Evolutionary conservation across 2,888 invertebrate species (phyloP).

Genomic region (Pimpla rufipes): DNA sequence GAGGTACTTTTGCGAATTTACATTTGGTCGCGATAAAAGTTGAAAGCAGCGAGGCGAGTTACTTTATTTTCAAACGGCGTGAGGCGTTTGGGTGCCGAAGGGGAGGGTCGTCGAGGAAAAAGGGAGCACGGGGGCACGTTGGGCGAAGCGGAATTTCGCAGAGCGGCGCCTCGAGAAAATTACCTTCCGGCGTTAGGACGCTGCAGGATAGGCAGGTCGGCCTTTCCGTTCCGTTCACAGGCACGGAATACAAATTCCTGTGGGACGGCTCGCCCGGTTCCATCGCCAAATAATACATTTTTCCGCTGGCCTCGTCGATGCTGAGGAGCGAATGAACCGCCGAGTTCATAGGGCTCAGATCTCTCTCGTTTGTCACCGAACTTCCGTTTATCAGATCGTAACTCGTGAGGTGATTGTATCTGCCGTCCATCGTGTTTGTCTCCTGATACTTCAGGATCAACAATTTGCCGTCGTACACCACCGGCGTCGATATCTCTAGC

Average conservation of each 20-base stretch:
- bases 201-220: slow-evolving; percentile 90
- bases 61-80: slow-evolving; percentile 31
- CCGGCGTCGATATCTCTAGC: slow-evolving; percentile 88
- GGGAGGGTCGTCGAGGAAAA: background rate
- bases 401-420: slow-evolving; percentile 81
- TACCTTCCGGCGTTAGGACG: slow-evolving; percentile 87
- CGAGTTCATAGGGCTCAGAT: slow-evolving; percentile 76
- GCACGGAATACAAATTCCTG: slow-evolving; percentile 88
- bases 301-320: slow-evolving; percentile 72
- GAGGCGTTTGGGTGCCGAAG: background rate
- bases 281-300: slow-evolving; percentile 90
- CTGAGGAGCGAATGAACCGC: slow-evolving; percentile 75
- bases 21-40: background rate
- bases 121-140: background rate
- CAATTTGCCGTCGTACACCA: slow-evolving; percentile 86
- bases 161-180: slow-evolving; percentile 51
- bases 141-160: slow-evolving; percentile 30
- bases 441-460: slow-evolving; percentile 83
- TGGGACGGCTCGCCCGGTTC: slow-evolving; percentile 89
- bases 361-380: slow-evolving; percentile 71
- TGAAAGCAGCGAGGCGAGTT: background rate
- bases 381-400: slow-evolving; percentile 68
- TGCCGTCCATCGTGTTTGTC: slow-evolving; percentile 77
- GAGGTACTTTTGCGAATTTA: background rate
- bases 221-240: slow-evolving; percentile 86